A percentile compares a stretch with the other conserved stretches of the same genome.
Conservation (phyloP, 2,888 invertebrate species). For the Sthenelais limicola region DNA sequence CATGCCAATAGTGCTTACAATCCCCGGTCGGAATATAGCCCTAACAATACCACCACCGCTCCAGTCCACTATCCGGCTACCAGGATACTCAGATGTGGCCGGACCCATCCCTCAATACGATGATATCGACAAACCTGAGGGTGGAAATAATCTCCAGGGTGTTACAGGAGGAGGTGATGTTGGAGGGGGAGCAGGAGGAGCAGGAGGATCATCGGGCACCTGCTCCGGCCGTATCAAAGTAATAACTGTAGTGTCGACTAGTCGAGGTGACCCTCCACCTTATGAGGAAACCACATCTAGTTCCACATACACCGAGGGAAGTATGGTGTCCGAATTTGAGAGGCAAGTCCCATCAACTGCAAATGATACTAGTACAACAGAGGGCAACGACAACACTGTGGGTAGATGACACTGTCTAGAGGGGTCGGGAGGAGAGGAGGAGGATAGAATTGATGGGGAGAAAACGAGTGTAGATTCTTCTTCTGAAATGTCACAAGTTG, state of each 20-base stretch:
- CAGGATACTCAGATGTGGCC: slow-evolving; percentile 5
- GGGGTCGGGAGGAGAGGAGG: no score
- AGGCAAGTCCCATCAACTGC: no score
- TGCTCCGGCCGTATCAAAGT: slow-evolving; percentile 17
- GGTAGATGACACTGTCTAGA: no score
- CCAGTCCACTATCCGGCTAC: neutral
- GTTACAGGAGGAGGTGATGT: no score
- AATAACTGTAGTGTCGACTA: slow-evolving; percentile 12
- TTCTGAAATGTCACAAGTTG: no score
- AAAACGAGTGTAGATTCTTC: no score
- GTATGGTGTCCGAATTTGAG: no score
- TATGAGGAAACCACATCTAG: slow-evolving; percentile 15
- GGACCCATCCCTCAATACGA: slow-evolving; percentile 16
- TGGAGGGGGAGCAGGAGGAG: neutral
- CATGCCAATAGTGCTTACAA: neutral
- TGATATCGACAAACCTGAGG: slow-evolving; percentile 2
- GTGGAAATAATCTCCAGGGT: neutral
- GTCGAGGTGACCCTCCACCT: slow-evolving; percentile 3
- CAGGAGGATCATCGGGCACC: neutral
- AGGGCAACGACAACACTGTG: no score
- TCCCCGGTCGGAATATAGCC: slow-evolving; percentile 11
- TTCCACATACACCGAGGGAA: no score
- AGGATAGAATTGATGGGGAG: no score
- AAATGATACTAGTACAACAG: no score
- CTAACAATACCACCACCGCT: neutral